Evolutionary conservation across 2,888 invertebrate species (phyloP).

Genomic region (Lomographa bimaculata): DNA sequence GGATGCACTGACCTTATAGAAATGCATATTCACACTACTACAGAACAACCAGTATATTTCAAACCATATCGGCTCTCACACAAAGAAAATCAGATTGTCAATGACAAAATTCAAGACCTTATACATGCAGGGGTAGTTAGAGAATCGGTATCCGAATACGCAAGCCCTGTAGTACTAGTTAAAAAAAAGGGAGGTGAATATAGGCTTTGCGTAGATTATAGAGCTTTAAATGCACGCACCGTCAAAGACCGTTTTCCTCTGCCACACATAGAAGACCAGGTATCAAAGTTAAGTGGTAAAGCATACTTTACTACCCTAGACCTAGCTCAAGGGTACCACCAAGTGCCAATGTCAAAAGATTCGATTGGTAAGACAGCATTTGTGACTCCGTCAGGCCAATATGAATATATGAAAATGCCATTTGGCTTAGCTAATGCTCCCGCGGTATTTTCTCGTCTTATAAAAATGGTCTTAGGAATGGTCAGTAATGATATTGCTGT

Average conservation of each 20-base stretch:
- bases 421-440: conserved; percentile 21
- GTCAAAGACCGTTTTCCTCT: neutral
- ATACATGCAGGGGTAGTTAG: neutral
- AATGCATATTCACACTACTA: conserved; percentile 2
- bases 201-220: conserved; percentile 1
- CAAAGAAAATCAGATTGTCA: conserved; percentile 10
- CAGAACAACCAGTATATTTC: no score
- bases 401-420: conserved; percentile 17
- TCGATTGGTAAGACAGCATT: conserved; percentile 16
- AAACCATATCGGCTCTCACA: conserved; percentile 10
- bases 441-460: conserved; percentile 12
- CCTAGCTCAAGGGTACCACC: conserved; percentile 9
- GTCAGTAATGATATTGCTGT: no score
- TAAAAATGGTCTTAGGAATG: no score
- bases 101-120: conserved; percentile 5
- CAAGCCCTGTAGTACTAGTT: neutral
- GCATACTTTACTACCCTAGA: conserved; percentile 5
- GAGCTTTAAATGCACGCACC: neutral
- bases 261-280: neutral
- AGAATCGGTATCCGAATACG: neutral
- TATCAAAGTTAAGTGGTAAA: neutral
- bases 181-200: no score
- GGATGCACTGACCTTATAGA: neutral
- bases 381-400: conserved; percentile 19
- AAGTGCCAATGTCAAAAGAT: conserved; percentile 5